These are phyloP conservation scores for Corythornis cristatus DNA, from an alignment of 2,113 vertebrate genomes.

Conservation along the genomic window DNA sequence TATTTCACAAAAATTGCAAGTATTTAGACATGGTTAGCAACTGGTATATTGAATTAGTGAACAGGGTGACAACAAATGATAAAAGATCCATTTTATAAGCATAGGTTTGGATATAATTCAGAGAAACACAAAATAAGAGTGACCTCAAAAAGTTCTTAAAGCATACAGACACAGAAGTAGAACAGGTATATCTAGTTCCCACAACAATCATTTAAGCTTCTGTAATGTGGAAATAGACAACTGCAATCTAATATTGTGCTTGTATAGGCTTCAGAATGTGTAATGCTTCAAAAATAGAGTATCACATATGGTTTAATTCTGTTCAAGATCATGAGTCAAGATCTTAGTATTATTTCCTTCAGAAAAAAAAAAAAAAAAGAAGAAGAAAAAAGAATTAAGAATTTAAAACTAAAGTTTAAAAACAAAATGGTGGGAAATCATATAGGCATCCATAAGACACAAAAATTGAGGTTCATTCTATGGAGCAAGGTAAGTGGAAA, in stretches of 20 bases:
- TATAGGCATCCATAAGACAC: neutral
- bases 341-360: neutral
- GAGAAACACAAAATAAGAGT: neutral
- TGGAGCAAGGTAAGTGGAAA: too few species aligned
- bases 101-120: neutral
- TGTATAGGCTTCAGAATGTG: neutral
- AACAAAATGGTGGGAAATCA: neutral
- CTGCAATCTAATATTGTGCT: neutral
- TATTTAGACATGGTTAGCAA: neutral
- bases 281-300: neutral
- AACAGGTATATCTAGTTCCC: neutral
- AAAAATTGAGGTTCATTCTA: neutral
- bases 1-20: neutral
- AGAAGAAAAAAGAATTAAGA: neutral
- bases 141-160: neutral
- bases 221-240: neutral
- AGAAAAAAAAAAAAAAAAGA: neutral
- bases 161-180: neutral
- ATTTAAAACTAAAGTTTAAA: neutral
- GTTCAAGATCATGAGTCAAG: neutral
- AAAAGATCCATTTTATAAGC: neutral
- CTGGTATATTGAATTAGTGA: neutral
- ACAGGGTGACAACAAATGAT: neutral
- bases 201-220: neutral
- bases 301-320: neutral